A percentile compares a stretch with the other conserved stretches of the same genome.
Evolutionary conservation across 2,888 invertebrate genomes (phyloP).

Genomic region (Harpagoxenus sublaevis): DNA sequence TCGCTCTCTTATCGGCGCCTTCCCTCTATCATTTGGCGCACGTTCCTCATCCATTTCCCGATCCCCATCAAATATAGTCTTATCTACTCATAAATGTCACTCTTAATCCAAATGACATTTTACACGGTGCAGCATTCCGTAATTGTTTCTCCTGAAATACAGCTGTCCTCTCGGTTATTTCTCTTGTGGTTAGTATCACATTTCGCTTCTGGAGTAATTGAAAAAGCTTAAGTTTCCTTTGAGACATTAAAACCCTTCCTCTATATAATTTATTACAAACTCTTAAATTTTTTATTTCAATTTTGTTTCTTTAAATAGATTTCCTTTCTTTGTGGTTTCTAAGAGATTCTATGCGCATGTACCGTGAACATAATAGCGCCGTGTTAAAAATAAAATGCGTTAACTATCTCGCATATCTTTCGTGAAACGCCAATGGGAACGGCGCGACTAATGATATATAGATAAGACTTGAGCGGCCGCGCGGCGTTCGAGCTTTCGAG

Average conservation of each 20-base stretch:
- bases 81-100: conserved; percentile 45
- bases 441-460: conserved; percentile 2
- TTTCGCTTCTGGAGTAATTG: background rate
- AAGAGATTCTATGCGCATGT: background rate
- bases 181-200: background rate
- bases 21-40: conserved; percentile 30
- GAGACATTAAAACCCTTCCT: background rate
- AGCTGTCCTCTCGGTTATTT: background rate
- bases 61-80: conserved; percentile 5
- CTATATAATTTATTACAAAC: background rate
- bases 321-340: background rate
- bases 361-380: background rate
- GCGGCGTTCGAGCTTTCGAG: conserved; percentile 12
- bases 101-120: conserved; percentile 12
- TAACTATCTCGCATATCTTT: background rate
- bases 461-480: conserved; percentile 5
- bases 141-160: background rate
- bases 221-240: background rate
- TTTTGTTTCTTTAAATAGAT: background rate
- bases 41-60: conserved; percentile 36
- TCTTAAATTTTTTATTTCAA: background rate
- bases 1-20: conserved; percentile 34
- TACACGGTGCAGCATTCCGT: background rate
- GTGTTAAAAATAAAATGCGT: background rate
- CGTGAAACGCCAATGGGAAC: background rate